Evolutionary conservation across 2,888 invertebrate species (phyloP), one percentile per base, ranked within the genome.

Genomic region (Molorchus minor): DNA sequence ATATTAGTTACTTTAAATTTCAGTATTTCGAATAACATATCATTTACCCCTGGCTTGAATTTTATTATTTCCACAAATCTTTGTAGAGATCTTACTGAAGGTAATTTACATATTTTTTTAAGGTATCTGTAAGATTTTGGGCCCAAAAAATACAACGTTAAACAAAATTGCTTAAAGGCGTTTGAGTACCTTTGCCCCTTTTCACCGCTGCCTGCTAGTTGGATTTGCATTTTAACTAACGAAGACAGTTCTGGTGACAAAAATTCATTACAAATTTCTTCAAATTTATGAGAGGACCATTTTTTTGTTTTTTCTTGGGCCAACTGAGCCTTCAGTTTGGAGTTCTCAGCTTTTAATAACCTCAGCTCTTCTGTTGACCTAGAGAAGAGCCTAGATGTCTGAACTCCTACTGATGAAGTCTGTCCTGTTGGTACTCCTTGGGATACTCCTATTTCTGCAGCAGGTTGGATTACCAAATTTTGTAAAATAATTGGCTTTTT

Each of bases 81-180:
- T 16, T 40, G 40, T 5, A 40, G n/a, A 5, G 40, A 40, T 40
- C 40, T 16, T 40, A 17, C 4, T 16, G 40, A 13, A 15, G 40
- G 40, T n/a, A 40, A 17, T 40, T 16, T 17, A 16, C 16, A 40
- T 1, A 5, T 40, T 17, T 16, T 40, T 17, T 17, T 4, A 3
- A 40, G 40, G 7, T 40, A 19, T 7, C 40, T 16, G n/a, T 40
- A 40, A 40, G 15, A 40, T 4, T 40, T 40, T 1, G 7, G 40
- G 8, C 40, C 40, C 17, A 40, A 17, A 16, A 40, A 40, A 40
- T 40, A 40, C 16, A 40, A 40, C 10, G 40, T 40, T 16, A 40
- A 40, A 17, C 17, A 16, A 16, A 40, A 40, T 19, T 40, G 40
- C 19, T 40, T 40, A 16, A 40, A 40, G 10, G 16, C 16, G 1